These are phyloP conservation scores for Zaprionus taronus DNA, from an alignment of 1,140 invertebrate species.

Conservation along the genomic window DNA sequence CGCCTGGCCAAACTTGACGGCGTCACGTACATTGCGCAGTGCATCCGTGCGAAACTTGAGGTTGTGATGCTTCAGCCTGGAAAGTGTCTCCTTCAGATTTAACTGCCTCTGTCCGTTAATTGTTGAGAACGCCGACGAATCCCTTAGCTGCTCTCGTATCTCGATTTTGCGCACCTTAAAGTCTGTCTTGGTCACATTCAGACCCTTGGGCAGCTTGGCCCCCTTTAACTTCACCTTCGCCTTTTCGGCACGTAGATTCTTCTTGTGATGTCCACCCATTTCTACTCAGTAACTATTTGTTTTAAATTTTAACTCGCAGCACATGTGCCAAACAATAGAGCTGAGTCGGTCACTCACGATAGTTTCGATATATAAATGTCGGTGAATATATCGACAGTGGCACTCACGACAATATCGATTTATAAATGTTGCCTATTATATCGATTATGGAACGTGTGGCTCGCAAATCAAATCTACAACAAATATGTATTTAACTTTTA, in stretches of 20 bases:
- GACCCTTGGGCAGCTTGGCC: conserved; percentile 90
- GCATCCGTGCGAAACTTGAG: conserved; percentile 89
- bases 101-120: conserved; percentile 88
- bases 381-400: no score
- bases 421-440: no score
- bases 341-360: neutral
- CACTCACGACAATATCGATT: no score
- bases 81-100: conserved; percentile 91
- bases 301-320: neutral
- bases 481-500: no score
- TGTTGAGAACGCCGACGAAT: conserved; percentile 85
- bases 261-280: conserved; percentile 87
- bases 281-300: neutral
- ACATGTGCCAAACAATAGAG: conserved; percentile 35
- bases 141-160: conserved; percentile 90
- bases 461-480: no score
- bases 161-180: conserved; percentile 96
- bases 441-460: no score
- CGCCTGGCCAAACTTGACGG: conserved; percentile 86
- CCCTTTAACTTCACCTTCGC: conserved; percentile 91
- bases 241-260: conserved; percentile 90
- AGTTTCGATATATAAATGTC: no score
- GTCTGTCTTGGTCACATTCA: conserved; percentile 93
- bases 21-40: conserved; percentile 89
- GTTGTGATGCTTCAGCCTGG: conserved; percentile 92